phyloP scores from a whole-genome alignment of 1,140 invertebrate species.

The Aphaenogaster ashmeadi region DNA sequence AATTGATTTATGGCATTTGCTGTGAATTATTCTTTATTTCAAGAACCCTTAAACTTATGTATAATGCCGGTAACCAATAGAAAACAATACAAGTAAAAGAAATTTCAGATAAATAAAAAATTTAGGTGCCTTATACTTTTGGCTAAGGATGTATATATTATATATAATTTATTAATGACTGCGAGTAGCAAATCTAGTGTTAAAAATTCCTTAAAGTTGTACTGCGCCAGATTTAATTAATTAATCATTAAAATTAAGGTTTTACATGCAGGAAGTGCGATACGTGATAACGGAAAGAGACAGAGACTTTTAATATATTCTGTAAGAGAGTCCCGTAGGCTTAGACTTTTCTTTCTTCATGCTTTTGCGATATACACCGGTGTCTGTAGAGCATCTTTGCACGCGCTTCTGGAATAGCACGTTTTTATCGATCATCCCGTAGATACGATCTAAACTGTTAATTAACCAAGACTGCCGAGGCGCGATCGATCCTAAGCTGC shows the following conservation, averaged over 20 bases:
- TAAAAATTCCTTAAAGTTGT: neutral
- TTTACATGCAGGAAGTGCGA: neutral
- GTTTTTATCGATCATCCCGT: conserved; percentile 53
- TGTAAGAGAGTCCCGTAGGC: neutral
- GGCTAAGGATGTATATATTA: neutral
- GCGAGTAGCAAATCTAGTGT: neutral
- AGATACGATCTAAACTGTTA: conserved; percentile 48
- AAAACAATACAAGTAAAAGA: too few species aligned
- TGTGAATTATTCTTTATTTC: too few species aligned
- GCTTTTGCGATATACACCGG: neutral
- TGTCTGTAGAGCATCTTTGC: neutral
- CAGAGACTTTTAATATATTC: neutral
- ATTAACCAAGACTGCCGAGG: conserved; percentile 47
- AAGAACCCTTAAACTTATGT: too few species aligned
- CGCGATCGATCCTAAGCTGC: conserved; percentile 58
- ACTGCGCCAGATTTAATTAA: neutral
- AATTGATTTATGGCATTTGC: too few species aligned
- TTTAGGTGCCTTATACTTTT: too few species aligned
- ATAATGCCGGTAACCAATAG: too few species aligned
- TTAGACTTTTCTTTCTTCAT: neutral
- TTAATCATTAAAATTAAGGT: neutral
- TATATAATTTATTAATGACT: conserved; percentile 4
- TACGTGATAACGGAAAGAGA: neutral
- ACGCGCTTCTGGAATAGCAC: neutral
- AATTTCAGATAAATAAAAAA: too few species aligned